Evolutionary conservation across 2,113 vertebrate species (phyloP), one percentile per base, ranked within the genome.

Genomic region (Lamprologus speciosus): DNA sequence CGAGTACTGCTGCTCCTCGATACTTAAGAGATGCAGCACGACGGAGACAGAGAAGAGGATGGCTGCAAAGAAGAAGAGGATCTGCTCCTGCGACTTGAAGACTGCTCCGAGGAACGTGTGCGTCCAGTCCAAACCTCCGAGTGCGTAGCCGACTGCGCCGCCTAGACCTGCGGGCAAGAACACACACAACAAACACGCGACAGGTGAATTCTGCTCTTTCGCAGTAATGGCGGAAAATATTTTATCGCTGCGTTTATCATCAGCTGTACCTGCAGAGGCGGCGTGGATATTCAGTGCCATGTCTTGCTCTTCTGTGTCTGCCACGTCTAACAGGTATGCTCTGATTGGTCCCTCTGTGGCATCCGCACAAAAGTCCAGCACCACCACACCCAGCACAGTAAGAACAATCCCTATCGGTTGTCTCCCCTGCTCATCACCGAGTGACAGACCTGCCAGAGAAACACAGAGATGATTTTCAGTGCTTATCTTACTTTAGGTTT

Each of bases 251-350:
- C 0, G 0, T 78, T 78, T 33, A 68, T 68, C 5, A 19, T 42
- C 28, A 28, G 7, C 4, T 3, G 5, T 89, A 99, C 99, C 98
- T 19, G 98, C 98, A 81, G 98, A 98, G 90, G 98, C 98, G 0
- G 99, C 98, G 0, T 99, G 99, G 93, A 99, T 99, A 87, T 99
- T 99, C 26, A 99, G 97, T 2, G 98, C 98, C 98, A 99, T 98
- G 95, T 99, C 98, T 93, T 99, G 98, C 23, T 99, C 99, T 53
- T 99, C 98, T 0, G 97, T 97, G 95, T 99, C 97, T 7, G 98
- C 99, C 89, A 99, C 98, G 2, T 99, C 99, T 90, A 99, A 94
- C 82, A 99, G 91, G 89, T 99, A 99, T 53, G 99, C 98, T 31
- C 98, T 96, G 91, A 99, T 99, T 1, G 99, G 98, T 82, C 98